Evolutionary conservation across 1,140 invertebrate species (phyloP), one percentile per base, ranked within the genome.

Genomic region (Temnothorax longispinosus): DNA sequence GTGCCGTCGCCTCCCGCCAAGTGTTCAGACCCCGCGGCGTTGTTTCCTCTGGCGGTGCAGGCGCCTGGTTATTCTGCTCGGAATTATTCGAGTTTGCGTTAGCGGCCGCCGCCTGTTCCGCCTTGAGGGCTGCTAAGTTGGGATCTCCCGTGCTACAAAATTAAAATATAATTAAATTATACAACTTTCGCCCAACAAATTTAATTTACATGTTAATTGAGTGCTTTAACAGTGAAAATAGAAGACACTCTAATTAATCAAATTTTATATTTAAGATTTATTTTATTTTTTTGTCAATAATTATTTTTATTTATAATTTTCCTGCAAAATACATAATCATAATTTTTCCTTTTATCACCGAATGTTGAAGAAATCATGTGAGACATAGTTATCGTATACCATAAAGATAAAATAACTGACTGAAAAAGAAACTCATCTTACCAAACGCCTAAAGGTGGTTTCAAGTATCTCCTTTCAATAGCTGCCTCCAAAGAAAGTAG

Each of bases 401-500:
- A 80, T 47, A 41, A 58, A 81, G 38, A 44, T 35, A 3, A 38
- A 41, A 65, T 52, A 85, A 77, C 44, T 50, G 3, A 27, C 27
- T 27, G 27, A 27, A 27, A 27, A 86, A 27, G 38, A 35, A 38
- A 21, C 10, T 41, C 52, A 78, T 75, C 94, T 96, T 95, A 97
- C 97, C 96, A 97, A 87, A 97, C 96, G 69, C 98, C 98, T 27
- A 99, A 96, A 44, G 99, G 99, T 87, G 98, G 98, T 95, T 99
- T 99, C 54, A 99, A 95, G 94, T 99, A 99, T 89, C 99, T 95
- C 85, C 98, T 96, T 94, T 99, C 99, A 75, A 99, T 99, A 77
- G 98, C 98, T 3, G 97, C 97, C 95, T 99, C 99, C 7, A 99
- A 95, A 6, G 97, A 97, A 0, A 98, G 95, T 76, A 99, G 96